Conservation (phyloP, 2,888 invertebrate species). For the Drosophila kuntzei region DNA sequence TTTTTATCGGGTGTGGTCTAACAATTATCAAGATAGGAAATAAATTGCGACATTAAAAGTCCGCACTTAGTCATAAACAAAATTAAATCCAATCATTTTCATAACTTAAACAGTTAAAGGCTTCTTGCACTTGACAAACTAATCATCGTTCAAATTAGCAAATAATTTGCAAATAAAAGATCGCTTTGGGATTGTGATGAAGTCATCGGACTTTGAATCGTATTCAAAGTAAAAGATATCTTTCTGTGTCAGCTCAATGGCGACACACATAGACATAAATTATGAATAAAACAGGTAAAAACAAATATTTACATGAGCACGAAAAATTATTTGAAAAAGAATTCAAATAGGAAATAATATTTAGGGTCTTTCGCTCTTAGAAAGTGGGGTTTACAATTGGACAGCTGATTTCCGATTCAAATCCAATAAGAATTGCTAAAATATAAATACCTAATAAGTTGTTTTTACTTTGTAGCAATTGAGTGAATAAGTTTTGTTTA, state of each 20-base stretch:
- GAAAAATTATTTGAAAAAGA: not conserved
- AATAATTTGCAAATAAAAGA: conserved; percentile 7
- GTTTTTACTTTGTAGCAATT: no score
- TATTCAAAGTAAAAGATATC: conserved; percentile 1
- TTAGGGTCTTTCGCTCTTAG: not conserved
- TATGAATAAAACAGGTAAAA: conserved; percentile 10
- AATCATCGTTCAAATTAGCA: not conserved
- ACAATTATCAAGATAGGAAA: conserved; percentile 35
- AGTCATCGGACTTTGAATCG: conserved; percentile 9
- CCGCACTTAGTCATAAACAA: not conserved
- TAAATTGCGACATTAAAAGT: conserved; percentile 25
- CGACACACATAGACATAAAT: conserved; percentile 5
- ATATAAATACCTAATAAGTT: no score
- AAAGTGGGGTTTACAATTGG: not conserved
- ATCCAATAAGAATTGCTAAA: not conserved
- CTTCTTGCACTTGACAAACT: not conserved
- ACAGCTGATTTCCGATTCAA: not conserved
- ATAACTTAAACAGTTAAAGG: not conserved
- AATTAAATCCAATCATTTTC: not conserved
- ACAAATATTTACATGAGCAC: not conserved
- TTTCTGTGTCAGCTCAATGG: conserved; percentile 1
- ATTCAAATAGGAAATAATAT: not conserved
- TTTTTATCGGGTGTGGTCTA: conserved; percentile 13
- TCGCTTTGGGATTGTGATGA: conserved; percentile 4
- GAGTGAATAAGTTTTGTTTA: no score